Base-by-base conservation (phyloP, 1,140 invertebrate genomes). In the Neoseiulus cucumeris region DNA sequence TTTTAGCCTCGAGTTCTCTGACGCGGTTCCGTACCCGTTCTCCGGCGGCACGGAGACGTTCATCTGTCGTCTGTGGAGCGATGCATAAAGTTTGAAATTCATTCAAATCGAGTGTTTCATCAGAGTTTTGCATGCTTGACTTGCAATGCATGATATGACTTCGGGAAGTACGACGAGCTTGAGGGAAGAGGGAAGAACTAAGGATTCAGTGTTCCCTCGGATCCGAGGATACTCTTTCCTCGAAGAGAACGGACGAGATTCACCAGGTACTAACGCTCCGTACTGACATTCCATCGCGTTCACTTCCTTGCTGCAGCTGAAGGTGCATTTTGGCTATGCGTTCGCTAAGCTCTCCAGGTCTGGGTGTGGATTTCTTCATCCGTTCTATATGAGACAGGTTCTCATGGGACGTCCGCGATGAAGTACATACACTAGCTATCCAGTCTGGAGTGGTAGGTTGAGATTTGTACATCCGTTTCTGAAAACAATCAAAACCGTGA, bases 401-500 rank as follows among this genome's bases (percentile, higher is more conserved):
- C 9, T 59, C 51, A 14, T 33, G 14, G 25, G 51, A 59, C 12
- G 51, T 59, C 33, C 51, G 1, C 22, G 51, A 59, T 59, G 51
- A 59, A 5, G 51, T 59, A 20, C 51, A 59, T 59, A 29, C 51
- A 33, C 51, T 59, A 59, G 51, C 51, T 14, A 59, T 33, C 51
- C 51, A 59, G 22, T 59, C 51, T 12, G 51, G 51, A 29, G 51
- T 59, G 2, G 51, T 59, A 14, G 51, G 51, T 33, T 59, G 51
- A 17, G 51, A 59, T 59, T 59, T 59, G 51, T 59, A 59, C 51
- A 59, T 59, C 14, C 51, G 51, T 59, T 59, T 59, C 51, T 59
- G 51, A 25, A 59, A 59, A 1, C 2, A 5, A 17, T 12, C 14
- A 6, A 4, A 9, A 39, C 33, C 33, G 9, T 39, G 4, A 39